A percentile compares a stretch with the other conserved stretches of the same genome.
These are phyloP conservation scores for Eueremaeus valkanovi DNA, from an alignment of 2,888 invertebrate genomes.

Conservation along the genomic window DNA sequence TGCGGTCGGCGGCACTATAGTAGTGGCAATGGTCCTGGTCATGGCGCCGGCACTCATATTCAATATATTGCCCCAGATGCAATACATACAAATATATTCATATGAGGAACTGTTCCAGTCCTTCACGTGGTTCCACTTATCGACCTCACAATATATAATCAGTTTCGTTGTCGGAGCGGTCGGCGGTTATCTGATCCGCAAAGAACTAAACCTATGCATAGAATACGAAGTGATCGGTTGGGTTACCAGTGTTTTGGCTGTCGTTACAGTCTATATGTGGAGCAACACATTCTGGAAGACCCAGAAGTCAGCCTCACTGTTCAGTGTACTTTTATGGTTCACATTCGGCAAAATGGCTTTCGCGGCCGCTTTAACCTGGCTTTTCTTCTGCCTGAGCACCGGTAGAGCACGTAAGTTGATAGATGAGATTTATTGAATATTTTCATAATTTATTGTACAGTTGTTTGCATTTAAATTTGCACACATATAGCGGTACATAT, in stretches of 20 bases:
- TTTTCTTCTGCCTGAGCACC: constrained; percentile 22
- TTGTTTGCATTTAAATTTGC: too few relatives aligned
- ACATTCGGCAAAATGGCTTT: constrained; percentile 6
- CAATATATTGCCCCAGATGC: constrained; percentile 35
- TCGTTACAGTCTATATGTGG: constrained; percentile 7
- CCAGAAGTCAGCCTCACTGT: constrained; percentile 27
- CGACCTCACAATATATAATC: constrained; percentile 26
- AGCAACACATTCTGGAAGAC: constrained; percentile 38
- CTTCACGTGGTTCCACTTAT: constrained; percentile 36
- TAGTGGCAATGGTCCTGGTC: neutral
- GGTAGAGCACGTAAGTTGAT: constrained; percentile 17
- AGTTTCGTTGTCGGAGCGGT: constrained; percentile 33
- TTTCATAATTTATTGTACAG: too few relatives aligned
- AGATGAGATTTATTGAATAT: too few relatives aligned
- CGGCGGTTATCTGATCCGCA: constrained; percentile 35
- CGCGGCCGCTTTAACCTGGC: constrained; percentile 29
- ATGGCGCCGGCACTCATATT: constrained; percentile 22
- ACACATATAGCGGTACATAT: too few relatives aligned
- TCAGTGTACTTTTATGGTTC: constrained; percentile 32
- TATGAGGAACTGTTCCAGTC: constrained; percentile 16
- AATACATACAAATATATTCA: constrained; percentile 35
- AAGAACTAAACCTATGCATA: constrained; percentile 4
- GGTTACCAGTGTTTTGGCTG: constrained; percentile 14
- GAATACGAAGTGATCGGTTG: constrained; percentile 32
- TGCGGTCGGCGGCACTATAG: neutral